These are phyloP conservation scores for Gonocerus acuteangulatus DNA, from an alignment of 2,888 invertebrate genomes.

Conservation along the genomic window DNA sequence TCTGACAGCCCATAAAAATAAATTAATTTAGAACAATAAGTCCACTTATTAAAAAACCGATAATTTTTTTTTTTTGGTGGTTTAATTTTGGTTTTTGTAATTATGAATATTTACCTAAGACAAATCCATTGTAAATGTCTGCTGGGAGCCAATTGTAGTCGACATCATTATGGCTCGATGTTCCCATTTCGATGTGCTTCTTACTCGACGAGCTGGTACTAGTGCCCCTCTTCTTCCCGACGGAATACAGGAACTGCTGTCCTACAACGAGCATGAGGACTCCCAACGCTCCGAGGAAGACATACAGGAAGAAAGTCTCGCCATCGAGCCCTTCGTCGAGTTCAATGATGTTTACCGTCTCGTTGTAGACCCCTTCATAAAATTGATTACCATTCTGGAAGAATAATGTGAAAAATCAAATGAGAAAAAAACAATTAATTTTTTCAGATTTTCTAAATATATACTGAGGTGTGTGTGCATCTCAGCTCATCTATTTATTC, in stretches of 20 bases:
- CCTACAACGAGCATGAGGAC: constrained; percentile 80
- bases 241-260: constrained; percentile 77
- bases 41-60: too few species aligned
- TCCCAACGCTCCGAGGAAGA: constrained; percentile 84
- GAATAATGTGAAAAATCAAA: constrained; percentile 20
- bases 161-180: constrained; percentile 78
- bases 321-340: constrained; percentile 95
- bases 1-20: too few species aligned
- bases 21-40: too few species aligned
- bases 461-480: too few species aligned
- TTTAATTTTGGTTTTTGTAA: too few species aligned
- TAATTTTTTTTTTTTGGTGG: too few species aligned
- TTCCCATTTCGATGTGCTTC: constrained; percentile 73
- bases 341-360: constrained; percentile 92
- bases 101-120: constrained; percentile 3
- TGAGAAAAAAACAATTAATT: background rate
- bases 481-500: too few species aligned
- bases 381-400: constrained; percentile 55
- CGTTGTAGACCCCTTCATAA: constrained; percentile 92
- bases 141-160: constrained; percentile 98
- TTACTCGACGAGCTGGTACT: constrained; percentile 51
- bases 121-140: constrained; percentile 48
- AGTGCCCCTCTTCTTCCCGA: constrained; percentile 64
- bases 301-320: constrained; percentile 96
- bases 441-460: too few species aligned